Evolutionary conservation across 2,888 invertebrate genomes (phyloP).

Genomic region (Melieria picta): DNA sequence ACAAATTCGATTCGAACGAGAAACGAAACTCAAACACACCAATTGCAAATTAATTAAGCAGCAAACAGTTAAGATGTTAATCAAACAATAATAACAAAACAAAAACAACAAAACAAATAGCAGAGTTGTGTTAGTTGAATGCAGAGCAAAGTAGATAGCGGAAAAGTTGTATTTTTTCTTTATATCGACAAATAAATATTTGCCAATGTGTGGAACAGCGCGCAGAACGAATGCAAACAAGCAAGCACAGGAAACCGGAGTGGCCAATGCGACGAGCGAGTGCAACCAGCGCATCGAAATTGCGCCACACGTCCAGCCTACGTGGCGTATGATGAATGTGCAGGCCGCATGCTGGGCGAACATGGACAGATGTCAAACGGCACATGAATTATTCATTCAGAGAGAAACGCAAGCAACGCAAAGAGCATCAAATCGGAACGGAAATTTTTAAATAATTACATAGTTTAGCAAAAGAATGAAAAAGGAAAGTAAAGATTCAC

Average conservation of each 20-base stretch:
- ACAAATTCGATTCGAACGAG: no score
- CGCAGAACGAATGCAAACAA: background rate
- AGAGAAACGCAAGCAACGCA: no score
- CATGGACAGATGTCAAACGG: no score
- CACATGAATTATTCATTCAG: no score
- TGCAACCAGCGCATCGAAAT: background rate
- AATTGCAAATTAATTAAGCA: background rate
- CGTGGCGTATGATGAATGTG: background rate
- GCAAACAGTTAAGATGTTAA: background rate
- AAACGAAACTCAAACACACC: no score
- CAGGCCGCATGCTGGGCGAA: background rate
- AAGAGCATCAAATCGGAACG: no score
- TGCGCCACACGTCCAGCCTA: background rate
- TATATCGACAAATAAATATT: background rate
- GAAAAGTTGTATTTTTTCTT: background rate
- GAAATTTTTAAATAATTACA: no score
- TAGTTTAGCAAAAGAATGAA: constrained; percentile 21
- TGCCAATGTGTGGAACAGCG: background rate
- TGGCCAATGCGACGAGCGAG: background rate
- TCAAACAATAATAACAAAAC: constrained; percentile 8
- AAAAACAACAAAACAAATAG: constrained; percentile 27
- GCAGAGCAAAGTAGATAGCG: background rate
- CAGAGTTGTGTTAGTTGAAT: constrained; percentile 7
- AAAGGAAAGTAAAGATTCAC: constrained; percentile 51
- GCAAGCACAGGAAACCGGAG: background rate